Conservation (phyloP, 2,797 vertebrate genomes). For the Bovichtus diacanthus region DNA sequence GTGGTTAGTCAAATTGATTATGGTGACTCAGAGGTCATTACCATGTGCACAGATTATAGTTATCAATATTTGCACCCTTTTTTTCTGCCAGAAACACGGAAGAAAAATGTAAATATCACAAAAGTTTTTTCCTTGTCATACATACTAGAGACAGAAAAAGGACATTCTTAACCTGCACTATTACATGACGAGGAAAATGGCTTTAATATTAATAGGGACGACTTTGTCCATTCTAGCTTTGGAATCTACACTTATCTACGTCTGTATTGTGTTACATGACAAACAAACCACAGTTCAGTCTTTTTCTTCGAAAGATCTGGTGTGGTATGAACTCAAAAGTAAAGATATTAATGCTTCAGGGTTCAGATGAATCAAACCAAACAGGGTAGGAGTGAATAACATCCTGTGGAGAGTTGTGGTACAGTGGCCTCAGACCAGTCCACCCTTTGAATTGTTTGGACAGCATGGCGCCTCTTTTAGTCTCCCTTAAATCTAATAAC, state of each 20-base stretch:
- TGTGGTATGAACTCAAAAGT: slow-evolving; percentile 6
- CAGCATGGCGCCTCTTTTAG: slow-evolving; percentile 1
- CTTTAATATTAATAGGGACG: background rate
- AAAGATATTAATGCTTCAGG: background rate
- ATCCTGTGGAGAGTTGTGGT: slow-evolving; percentile 16
- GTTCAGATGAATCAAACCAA: slow-evolving; percentile 29
- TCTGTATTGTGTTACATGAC: background rate
- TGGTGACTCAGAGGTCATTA: background rate
- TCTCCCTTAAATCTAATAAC: background rate
- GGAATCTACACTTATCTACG: background rate
- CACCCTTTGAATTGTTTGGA: slow-evolving; percentile 11
- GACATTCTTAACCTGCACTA: background rate
- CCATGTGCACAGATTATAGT: background rate
- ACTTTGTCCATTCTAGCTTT: background rate
- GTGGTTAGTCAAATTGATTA: background rate
- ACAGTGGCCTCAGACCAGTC: slow-evolving; percentile 8
- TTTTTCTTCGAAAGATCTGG: background rate
- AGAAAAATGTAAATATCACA: background rate
- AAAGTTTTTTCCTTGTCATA: background rate
- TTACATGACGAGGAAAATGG: too few species aligned
- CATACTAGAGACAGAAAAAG: background rate
- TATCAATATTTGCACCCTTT: background rate
- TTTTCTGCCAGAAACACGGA: too few species aligned
- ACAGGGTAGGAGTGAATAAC: slow-evolving; percentile 29
- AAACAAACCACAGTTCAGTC: background rate